Evolutionary conservation across 2,888 invertebrate genomes (phyloP).

Genomic region (Dynastes maya): DNA sequence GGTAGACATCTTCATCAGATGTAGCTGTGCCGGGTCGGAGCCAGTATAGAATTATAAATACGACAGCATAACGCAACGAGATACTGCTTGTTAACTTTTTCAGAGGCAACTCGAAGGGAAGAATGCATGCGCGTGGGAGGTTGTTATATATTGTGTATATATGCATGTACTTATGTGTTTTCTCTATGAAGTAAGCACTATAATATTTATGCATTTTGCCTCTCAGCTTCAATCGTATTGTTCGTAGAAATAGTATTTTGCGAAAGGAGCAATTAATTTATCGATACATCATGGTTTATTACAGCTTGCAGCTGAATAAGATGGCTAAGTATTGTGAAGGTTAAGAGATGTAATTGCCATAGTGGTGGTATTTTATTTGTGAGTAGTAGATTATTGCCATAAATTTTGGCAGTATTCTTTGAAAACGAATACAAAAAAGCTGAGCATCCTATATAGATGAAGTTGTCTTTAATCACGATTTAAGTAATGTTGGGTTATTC

Average conservation of each 20-base stretch:
- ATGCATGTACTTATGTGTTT: conserved; percentile 53
- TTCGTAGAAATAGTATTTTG: conserved; percentile 56
- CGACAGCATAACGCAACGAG: conserved; percentile 64
- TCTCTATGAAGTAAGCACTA: conserved; percentile 53
- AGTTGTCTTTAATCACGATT: no score
- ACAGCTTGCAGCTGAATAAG: conserved; percentile 3
- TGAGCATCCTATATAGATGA: no score
- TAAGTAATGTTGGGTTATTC: no score
- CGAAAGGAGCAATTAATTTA: conserved; percentile 53
- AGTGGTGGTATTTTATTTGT: no score
- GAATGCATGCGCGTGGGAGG: conserved; percentile 59
- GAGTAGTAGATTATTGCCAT: no score
- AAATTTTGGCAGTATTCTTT: no score
- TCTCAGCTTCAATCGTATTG: conserved; percentile 57
- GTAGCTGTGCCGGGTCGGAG: conserved; percentile 58
- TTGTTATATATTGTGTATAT: conserved; percentile 45
- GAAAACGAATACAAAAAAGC: no score
- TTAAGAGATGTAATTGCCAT: not conserved
- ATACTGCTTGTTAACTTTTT: conserved; percentile 65
- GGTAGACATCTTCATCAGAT: conserved; percentile 69
- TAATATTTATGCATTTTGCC: conserved; percentile 55
- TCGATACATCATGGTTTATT: conserved; percentile 34
- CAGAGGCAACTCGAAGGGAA: conserved; percentile 59
- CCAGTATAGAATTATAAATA: conserved; percentile 64
- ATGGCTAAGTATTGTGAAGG: not conserved